Base-by-base conservation (phyloP, 2,113 vertebrate species). In the Carollia perspicillata region DNA sequence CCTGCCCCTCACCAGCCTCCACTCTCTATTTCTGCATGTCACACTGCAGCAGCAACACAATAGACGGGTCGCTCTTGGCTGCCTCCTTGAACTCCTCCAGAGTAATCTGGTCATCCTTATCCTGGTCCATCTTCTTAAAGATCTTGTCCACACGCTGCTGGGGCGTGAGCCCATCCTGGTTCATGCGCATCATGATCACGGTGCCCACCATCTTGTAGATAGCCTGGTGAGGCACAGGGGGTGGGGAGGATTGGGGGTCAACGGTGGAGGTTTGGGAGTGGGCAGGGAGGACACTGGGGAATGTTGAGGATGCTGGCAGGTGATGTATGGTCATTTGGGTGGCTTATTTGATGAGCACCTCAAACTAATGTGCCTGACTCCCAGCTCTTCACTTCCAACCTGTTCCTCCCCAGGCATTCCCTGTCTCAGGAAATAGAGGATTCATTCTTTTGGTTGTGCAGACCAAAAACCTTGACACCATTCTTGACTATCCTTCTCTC, bases 161-260 rank as follows among this genome's bases (percentile, higher is more conserved):
- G 30, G 99, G 99, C 0, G 99, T 99, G 97, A 99, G 98, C 95
- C 99, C 99, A 0, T 99, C 99, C 51, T 99, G 99, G 89, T 99
- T 99, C 99, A 99, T 99, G 8, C 99, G 99, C 99, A 99, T 99
- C 99, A 99, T 99, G 97, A 99, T 99, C 97, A 99, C 99, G 0
- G 99, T 99, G 94, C 99, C 99, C 69, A 99, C 99, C 99, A 99
- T 99, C 98, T 99, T 99, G 98, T 99, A 99, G 97, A 99, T 99
- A 55, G 99, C 99, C 99, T 99, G 98, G 95, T 14, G 4, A 49
- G 35, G 60, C 4, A 88, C 33, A 66, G 4, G 7, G 3, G 44
- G 30, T 17, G 47, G 55, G 18, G 42, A 79, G 18, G 55, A 3
- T 2, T 4, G 11, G 12, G 51, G 49, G 12, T 33, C 6, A 71